Percentiles rank a stretch among this genome's conserved stretches.
Evolutionary conservation across 2,113 vertebrate species (phyloP).

Genomic region (Phylloscopus trochilus): DNA sequence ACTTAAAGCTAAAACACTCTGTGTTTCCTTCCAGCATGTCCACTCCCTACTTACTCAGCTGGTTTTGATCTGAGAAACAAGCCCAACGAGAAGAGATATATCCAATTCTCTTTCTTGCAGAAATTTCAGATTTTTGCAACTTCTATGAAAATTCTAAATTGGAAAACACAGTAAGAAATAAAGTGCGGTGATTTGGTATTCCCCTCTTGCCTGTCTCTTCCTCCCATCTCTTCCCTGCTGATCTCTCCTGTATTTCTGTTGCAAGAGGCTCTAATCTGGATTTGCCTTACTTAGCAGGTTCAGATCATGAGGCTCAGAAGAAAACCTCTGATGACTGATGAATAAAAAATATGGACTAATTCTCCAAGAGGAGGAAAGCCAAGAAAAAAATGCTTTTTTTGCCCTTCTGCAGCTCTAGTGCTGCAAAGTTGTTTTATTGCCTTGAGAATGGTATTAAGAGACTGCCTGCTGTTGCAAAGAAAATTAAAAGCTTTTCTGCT

Average conservation of each 20-base stretch:
- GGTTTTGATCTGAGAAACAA: not conserved
- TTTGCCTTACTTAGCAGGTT: slow-evolving; percentile 34
- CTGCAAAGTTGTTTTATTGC: not conserved
- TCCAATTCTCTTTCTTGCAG: not conserved
- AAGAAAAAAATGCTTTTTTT: not conserved
- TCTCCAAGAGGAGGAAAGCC: not conserved
- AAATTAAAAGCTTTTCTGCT: not conserved
- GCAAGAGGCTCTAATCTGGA: slow-evolving; percentile 12
- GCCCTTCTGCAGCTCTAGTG: not conserved
- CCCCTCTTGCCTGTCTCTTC: not conserved
- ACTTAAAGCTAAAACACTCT: not conserved
- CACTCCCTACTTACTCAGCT: not conserved
- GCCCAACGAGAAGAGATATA: not conserved
- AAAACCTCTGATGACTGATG: not conserved
- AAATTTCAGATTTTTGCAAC: not conserved
- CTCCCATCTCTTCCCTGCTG: not conserved
- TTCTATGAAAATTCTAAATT: not conserved
- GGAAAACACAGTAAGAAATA: not conserved
- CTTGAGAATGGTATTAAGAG: not conserved
- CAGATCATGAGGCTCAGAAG: slow-evolving; percentile 26
- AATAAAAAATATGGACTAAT: not conserved
- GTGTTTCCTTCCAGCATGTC: not conserved
- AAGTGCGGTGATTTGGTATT: rapidly evolving
- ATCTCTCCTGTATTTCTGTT: not conserved
- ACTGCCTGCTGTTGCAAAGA: not conserved